phyloP scores from a whole-genome alignment of 2,113 vertebrate species.

The Rhinoderma darwinii region DNA sequence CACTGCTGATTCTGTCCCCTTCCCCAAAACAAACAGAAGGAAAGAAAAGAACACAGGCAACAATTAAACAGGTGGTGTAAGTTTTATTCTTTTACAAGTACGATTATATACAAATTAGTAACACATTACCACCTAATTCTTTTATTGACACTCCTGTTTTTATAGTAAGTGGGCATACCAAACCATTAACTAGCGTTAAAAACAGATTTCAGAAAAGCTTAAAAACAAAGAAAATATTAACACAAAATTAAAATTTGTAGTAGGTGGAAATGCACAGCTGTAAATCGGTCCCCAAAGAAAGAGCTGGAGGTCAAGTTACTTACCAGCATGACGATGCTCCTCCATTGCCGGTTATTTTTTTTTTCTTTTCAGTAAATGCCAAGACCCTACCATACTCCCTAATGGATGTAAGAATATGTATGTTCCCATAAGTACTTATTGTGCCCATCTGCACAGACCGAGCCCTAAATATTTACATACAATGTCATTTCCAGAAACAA shows the following conservation, averaged over 20 bases:
- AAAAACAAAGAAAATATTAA: constrained; percentile 57
- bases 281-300: not conserved
- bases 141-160: constrained; percentile 68
- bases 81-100: constrained; percentile 83
- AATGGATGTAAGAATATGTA: not conserved
- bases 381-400: not conserved
- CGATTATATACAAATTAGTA: constrained; percentile 82
- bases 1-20: not conserved
- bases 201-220: constrained; percentile 70
- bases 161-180: constrained; percentile 74
- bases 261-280: constrained; percentile 63
- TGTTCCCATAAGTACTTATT: constrained; percentile 9
- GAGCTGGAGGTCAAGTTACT: constrained; percentile 7
- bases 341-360: not conserved
- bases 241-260: constrained; percentile 71
- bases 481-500: constrained; percentile 6
- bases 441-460: not conserved
- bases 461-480: constrained; percentile 20
- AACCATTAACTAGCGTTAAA: constrained; percentile 74
- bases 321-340: not conserved
- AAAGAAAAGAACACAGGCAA: constrained; percentile 67
- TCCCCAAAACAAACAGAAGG: constrained; percentile 13
- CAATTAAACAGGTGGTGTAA: constrained; percentile 77
- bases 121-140: constrained; percentile 74
- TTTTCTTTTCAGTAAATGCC: not conserved